These are phyloP conservation scores for Monopterus albus DNA, from an alignment of 2,113 vertebrate species.

Conservation along the genomic window DNA sequence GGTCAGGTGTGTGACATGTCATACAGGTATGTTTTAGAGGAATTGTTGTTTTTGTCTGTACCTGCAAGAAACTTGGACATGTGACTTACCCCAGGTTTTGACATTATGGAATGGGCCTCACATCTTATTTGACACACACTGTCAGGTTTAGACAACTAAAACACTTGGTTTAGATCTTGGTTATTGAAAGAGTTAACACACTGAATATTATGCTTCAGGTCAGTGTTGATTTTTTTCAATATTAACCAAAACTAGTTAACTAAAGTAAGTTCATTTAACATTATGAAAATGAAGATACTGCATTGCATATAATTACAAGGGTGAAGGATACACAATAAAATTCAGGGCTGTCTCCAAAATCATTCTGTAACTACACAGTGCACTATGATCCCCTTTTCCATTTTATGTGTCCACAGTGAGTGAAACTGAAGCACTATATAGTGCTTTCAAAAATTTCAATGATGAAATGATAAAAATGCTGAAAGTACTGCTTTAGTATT, in stretches of 20 bases:
- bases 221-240: neutral
- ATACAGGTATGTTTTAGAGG: slow-evolving; percentile 3
- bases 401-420: too few species aligned
- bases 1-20: slow-evolving; percentile 38
- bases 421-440: too few species aligned
- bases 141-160: neutral
- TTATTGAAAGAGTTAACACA: neutral
- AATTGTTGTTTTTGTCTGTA: neutral
- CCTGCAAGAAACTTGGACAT: neutral
- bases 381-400: too few species aligned
- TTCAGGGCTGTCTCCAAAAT: neutral
- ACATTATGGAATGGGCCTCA: neutral
- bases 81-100: neutral
- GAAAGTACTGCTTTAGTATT: too few species aligned
- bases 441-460: too few species aligned
- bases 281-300: too few species aligned
- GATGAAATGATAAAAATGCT: too few species aligned
- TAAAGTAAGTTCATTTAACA: too few species aligned
- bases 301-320: too few species aligned
- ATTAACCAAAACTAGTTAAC: neutral
- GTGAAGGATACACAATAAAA: neutral
- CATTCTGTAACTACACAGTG: too few species aligned
- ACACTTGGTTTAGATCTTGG: neutral
- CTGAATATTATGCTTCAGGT: neutral
- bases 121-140: neutral